A percentile compares a stretch with the other conserved stretches of the same genome.
phyloP scores from a whole-genome alignment of 2,888 invertebrate genomes.

The Drosophila infuscata region DNA sequence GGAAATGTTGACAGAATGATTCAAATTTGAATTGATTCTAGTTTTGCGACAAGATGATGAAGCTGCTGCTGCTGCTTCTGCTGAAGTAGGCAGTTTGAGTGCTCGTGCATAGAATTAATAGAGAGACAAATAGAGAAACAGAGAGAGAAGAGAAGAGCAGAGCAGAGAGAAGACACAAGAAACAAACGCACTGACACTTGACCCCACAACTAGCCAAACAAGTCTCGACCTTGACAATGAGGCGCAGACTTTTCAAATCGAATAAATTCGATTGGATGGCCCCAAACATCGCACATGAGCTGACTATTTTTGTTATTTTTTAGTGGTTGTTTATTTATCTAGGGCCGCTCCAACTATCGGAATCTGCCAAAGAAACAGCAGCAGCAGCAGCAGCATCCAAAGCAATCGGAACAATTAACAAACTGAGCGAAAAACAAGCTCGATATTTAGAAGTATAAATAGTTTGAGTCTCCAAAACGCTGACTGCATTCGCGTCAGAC shows the following conservation, averaged over 20 bases:
- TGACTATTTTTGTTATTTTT: slow-evolving; percentile 8
- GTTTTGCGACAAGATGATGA: slow-evolving; percentile 15
- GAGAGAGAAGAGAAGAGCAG: slow-evolving; percentile 28
- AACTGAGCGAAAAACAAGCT: slow-evolving; percentile 64
- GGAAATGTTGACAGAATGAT: slow-evolving; percentile 60
- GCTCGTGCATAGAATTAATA: slow-evolving; percentile 62
- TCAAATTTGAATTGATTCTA: slow-evolving; percentile 32
- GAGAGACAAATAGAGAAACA: not conserved
- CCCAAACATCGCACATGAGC: slow-evolving; percentile 35
- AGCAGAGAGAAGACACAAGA: slow-evolving; percentile 12
- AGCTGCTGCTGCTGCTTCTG: slow-evolving; percentile 40
- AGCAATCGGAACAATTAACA: slow-evolving; percentile 66
- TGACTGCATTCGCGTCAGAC: slow-evolving; percentile 71
- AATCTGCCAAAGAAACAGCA: slow-evolving; percentile 24
- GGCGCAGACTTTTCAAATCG: slow-evolving; percentile 42
- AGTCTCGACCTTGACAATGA: slow-evolving; percentile 73
- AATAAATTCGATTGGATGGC: slow-evolving; percentile 38
- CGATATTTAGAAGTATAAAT: slow-evolving; percentile 74
- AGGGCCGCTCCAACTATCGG: slow-evolving; percentile 72
- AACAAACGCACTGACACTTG: slow-evolving; percentile 71
- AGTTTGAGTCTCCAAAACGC: slow-evolving; percentile 55
- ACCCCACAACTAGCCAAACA: slow-evolving; percentile 70
- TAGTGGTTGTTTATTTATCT: slow-evolving; percentile 57
- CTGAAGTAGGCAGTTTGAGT: slow-evolving; percentile 32
- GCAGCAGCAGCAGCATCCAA: slow-evolving; percentile 7